Evolutionary conservation across 2,113 vertebrate genomes (phyloP), one percentile per base, ranked within the genome.

Genomic region (Naja naja): DNA sequence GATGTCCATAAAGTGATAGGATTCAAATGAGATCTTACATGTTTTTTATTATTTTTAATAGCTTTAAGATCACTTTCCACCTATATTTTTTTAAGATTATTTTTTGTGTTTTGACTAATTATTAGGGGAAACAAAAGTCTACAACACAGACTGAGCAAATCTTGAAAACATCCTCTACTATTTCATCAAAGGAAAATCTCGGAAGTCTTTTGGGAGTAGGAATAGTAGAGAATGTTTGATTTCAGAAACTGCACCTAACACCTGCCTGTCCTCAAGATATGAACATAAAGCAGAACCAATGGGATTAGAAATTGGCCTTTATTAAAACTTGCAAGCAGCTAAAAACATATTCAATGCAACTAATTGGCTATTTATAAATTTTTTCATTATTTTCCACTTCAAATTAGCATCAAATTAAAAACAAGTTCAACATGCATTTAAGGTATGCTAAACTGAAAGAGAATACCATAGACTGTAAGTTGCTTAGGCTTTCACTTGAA

Each of bases 271-370:
- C 96, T 96, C 94, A 95, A 97, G 94, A 96, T 95, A 95, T 95
- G 95, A 97, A 97, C 95, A 97, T 96, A 96, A 96, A 96, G 95
- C 95, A 96, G 95, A 85, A 94, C 94, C 96, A 97, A 97, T 96
- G 94, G 93, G 95, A 96, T 96, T 96, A 95, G 93, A 96, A 96
- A 91, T 56, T 47, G 47, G n/a, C 93, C 91, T 93, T 93, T 20
- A 12, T 49, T 69, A 56, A 30, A 85, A 91, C 94, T 85, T 56
- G 60, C 92, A 45, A 81, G 87, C 93, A 95, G 92, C 91, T 96
- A 91, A 91, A 96, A 95, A 94, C 88, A 89, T 94, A 92, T 93
- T 92, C 91, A 94, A 89, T 88, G 92, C 89, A 90, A 95, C 53
- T 54, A 34, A 27, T 49, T 85, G 49, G 20, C 95, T 93, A 88